Conservation (phyloP, 2,888 invertebrate genomes). For the Spodoptera picta region DNA sequence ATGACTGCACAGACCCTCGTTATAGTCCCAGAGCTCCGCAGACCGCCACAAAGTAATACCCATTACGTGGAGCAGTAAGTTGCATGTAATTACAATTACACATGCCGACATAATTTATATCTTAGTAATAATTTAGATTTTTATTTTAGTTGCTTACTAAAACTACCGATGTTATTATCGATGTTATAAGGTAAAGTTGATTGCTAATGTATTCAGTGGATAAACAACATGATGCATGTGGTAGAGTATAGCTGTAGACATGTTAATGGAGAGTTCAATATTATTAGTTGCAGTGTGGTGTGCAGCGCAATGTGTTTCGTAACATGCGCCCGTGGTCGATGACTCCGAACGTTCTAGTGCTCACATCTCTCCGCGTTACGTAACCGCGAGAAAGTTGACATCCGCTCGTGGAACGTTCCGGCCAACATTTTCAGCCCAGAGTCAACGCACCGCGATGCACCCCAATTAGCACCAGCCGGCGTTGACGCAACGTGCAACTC, state of each 20-base stretch:
- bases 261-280: slow-evolving; percentile 33
- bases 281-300: slow-evolving; percentile 63
- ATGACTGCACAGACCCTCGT: slow-evolving; percentile 9
- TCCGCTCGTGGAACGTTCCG: slow-evolving; percentile 72
- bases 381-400: slow-evolving; percentile 88
- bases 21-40: slow-evolving; percentile 14
- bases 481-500: slow-evolving; percentile 18
- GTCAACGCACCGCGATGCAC: slow-evolving; percentile 70
- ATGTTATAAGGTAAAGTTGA: neutral
- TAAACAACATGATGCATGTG: too few species aligned
- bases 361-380: slow-evolving; percentile 82
- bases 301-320: slow-evolving; percentile 77
- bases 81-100: slow-evolving; percentile 33
- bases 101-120: slow-evolving; percentile 23
- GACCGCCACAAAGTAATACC: slow-evolving; percentile 12
- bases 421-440: slow-evolving; percentile 66
- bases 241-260: neutral
- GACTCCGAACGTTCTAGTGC: slow-evolving; percentile 87
- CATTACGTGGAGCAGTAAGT: slow-evolving; percentile 17
- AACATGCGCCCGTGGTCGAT: slow-evolving; percentile 85
- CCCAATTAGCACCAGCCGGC: slow-evolving; percentile 53
- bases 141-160: slow-evolving; percentile 10
- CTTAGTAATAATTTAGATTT: slow-evolving; percentile 13
- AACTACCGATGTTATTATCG: slow-evolving; percentile 18
- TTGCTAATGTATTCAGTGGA: neutral